These are phyloP conservation scores for Limenitis camilla DNA, from an alignment of 2,888 invertebrate species.

Conservation along the genomic window DNA sequence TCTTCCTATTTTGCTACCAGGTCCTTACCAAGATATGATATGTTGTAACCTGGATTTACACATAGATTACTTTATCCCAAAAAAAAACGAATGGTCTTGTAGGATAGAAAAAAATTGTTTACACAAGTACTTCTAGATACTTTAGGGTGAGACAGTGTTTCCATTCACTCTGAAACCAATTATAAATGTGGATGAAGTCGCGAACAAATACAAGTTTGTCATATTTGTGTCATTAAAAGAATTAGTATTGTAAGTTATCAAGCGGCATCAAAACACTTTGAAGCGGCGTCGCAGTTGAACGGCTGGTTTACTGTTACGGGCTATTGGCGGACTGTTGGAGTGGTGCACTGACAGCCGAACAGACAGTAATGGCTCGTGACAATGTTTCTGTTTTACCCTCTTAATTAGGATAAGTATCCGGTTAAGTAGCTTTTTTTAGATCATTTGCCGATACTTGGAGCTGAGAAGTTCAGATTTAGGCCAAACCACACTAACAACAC, in stretches of 20 bases:
- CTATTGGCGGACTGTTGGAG: constrained; percentile 40
- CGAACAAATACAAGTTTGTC: not conserved
- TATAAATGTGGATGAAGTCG: not conserved
- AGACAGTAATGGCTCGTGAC: constrained; percentile 55
- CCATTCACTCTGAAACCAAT: too few relatives aligned
- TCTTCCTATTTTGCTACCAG: too few relatives aligned
- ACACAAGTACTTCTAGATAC: too few relatives aligned
- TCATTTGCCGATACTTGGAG: not conserved
- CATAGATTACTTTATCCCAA: too few relatives aligned
- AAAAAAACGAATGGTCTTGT: too few relatives aligned
- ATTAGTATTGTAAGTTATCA: constrained; percentile 8
- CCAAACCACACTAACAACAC: not conserved
- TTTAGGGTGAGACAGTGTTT: too few relatives aligned
- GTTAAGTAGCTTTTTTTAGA: constrained; percentile 25
- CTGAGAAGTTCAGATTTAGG: not conserved
- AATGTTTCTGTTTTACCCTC: constrained; percentile 52
- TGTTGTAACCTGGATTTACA: too few relatives aligned
- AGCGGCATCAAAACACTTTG: constrained; percentile 23
- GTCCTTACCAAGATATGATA: too few relatives aligned
- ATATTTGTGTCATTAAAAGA: constrained; percentile 7
- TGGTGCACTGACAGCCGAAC: constrained; percentile 33
- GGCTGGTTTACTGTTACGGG: constrained; percentile 52
- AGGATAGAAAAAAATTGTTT: too few relatives aligned
- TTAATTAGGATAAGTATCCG: constrained; percentile 67
- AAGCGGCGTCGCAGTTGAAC: constrained; percentile 48